Evolutionary conservation across 2,888 invertebrate genomes (phyloP).

Genomic region (Cheilosia variabilis): DNA sequence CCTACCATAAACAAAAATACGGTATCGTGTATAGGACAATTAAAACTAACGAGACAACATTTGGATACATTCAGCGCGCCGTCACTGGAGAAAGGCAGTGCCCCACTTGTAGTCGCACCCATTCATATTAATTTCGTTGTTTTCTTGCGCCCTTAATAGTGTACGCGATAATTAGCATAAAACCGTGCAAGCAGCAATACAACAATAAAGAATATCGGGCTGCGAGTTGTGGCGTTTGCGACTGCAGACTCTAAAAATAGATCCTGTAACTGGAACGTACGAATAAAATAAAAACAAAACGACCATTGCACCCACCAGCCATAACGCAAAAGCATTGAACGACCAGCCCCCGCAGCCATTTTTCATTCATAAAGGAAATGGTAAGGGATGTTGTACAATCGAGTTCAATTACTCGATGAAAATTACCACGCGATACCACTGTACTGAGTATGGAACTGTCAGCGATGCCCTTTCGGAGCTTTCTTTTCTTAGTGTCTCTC

Average conservation of each 20-base stretch:
- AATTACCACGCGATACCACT: conserved; percentile 14
- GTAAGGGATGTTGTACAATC: conserved; percentile 46
- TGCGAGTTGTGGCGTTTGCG: background rate
- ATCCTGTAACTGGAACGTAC: conserved; percentile 35
- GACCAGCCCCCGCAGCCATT: conserved; percentile 23
- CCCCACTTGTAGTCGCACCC: conserved; percentile 39
- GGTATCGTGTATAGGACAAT: background rate
- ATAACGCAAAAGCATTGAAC: conserved; percentile 13
- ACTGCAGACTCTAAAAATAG: conserved; percentile 43
- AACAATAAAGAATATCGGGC: background rate
- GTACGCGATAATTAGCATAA: conserved; percentile 17
- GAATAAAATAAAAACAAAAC: conserved; percentile 27
- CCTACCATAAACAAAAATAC: background rate
- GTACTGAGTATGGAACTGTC: too few relatives aligned
- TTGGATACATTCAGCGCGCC: conserved; percentile 10
- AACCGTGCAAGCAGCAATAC: background rate
- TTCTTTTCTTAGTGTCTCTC: background rate
- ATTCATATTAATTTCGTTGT: conserved; percentile 29
- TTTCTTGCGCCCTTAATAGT: background rate
- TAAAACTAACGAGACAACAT: conserved; percentile 15
- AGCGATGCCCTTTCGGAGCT: background rate
- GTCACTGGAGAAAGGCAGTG: conserved; percentile 20
- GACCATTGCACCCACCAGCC: conserved; percentile 35
- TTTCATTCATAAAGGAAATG: conserved; percentile 45
- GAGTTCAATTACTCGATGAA: conserved; percentile 54